Evolutionary conservation across 2,797 vertebrate genomes (phyloP), one percentile per base, ranked within the genome.

Genomic region (Momotus momota): DNA sequence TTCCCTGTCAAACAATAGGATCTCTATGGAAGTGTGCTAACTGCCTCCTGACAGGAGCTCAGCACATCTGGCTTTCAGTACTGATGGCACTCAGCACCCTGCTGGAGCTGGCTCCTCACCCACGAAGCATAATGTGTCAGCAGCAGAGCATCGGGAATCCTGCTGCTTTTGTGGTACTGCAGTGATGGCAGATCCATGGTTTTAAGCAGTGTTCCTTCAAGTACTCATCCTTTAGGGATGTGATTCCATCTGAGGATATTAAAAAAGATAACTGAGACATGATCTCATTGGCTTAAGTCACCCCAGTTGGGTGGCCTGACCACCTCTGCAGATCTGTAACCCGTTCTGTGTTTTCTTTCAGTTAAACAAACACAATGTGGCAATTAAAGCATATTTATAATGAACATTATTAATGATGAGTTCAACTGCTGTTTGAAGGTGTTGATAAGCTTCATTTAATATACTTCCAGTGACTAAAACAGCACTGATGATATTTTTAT

Each of bases 401-500:
- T 79, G 7, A 90, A 58, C 58, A 75, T 83, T 86, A 66, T 72
- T 89, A 93, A 69, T 22, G 3, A 51, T 65, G 10, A 88, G 10
- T 86, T 83, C 80, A 69, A 27, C 16, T 38, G 22, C 54, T 73
- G 22, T 80, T 75, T 72, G 81, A 86, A 75, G 29, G 33, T 74
- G 26, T 43, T 87, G 67, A 58, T 94, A 94, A 87, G 49, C 57
- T 91, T 85, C 72, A 55, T 83, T 71, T 75, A 69, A 88, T 72
- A 75, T 48, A 75, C 15, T 83, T 91, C 17, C 46, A 81, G 46
- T 23, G 17, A 78, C 72, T 81, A 89, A 95, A 72, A 18, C 19
- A 80, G 38, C 45, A 70, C 26, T 38, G 57, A 74, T 0, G 12
- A 41, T 86, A 79, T 58, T 93, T 35, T 35, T 35, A 35, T 35